A percentile compares a stretch with the other conserved stretches of the same genome.
Evolutionary conservation across 1,140 invertebrate genomes (phyloP).

Genomic region (Achatina immaculata): DNA sequence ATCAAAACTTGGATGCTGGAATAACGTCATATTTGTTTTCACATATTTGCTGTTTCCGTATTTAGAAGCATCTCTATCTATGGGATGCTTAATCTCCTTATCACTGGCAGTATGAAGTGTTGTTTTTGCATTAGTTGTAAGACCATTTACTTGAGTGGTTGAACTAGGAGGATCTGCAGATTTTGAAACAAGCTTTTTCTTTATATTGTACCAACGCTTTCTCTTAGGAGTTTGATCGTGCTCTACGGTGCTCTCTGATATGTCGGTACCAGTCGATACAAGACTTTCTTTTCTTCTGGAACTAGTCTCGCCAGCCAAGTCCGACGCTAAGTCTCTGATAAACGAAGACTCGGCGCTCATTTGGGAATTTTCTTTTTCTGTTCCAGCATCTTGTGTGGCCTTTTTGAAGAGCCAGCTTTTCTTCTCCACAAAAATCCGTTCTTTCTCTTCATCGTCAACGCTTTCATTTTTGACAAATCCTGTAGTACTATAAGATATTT

Average conservation of each 20-base stretch:
- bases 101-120: neutral
- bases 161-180: neutral
- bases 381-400: neutral
- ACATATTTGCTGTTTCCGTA: neutral
- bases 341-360: too few species aligned
- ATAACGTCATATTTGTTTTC: neutral
- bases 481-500: constrained; percentile 8
- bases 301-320: too few species aligned
- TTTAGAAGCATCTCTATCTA: too few species aligned
- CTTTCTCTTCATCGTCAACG: constrained; percentile 42
- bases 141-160: neutral
- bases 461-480: constrained; percentile 24
- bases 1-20: constrained; percentile 9
- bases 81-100: too few species aligned
- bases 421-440: constrained; percentile 32
- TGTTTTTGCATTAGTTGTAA: neutral
- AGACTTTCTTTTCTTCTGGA: neutral
- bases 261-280: neutral
- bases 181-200: neutral
- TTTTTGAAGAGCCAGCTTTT: constrained; percentile 43
- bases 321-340: neutral
- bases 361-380: too few species aligned
- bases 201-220: neutral
- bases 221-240: neutral
- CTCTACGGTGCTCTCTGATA: neutral